Conservation (phyloP, 1,140 invertebrate species). For the Drosophila orena region DNA sequence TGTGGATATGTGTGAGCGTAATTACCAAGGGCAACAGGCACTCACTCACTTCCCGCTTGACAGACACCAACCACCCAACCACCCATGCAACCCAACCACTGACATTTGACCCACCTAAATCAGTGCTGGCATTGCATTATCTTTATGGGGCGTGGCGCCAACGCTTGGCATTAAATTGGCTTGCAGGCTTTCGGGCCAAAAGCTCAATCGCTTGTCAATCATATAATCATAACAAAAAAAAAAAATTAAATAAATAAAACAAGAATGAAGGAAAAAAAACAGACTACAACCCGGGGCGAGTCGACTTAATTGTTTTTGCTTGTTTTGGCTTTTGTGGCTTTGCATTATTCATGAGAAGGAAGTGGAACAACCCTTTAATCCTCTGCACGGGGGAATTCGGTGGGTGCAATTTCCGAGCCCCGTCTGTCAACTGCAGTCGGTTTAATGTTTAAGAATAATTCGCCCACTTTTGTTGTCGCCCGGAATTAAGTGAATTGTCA, state of each 20-base stretch:
- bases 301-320: slow-evolving; percentile 58
- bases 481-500: slow-evolving; percentile 77
- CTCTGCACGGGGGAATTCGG: slow-evolving; percentile 6
- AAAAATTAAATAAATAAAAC: slow-evolving; percentile 1
- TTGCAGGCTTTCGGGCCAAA: slow-evolving; percentile 19
- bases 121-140: slow-evolving; percentile 4
- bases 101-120: slow-evolving; percentile 21
- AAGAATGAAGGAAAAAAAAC: not conserved
- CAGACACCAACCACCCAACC: not conserved
- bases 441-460: slow-evolving; percentile 39
- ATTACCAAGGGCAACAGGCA: slow-evolving; percentile 65
- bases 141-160: slow-evolving; percentile 8
- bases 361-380: slow-evolving; percentile 41
- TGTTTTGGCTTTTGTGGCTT: slow-evolving; percentile 53
- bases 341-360: slow-evolving; percentile 52
- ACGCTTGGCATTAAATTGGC: slow-evolving; percentile 28
- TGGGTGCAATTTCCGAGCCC: slow-evolving; percentile 11
- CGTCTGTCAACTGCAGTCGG: slow-evolving; percentile 37
- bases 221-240: slow-evolving; percentile 46
- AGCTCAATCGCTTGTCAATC: slow-evolving; percentile 69
- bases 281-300: not conserved
- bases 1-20: slow-evolving; percentile 69
- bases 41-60: not conserved
- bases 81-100: slow-evolving; percentile 14
- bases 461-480: slow-evolving; percentile 34